Percentiles rank a stretch among this genome's conserved stretches.
These are phyloP conservation scores for Caenorhabditis sp. DNA, from an alignment of 2,888 invertebrate genomes.

Conservation along the genomic window DNA sequence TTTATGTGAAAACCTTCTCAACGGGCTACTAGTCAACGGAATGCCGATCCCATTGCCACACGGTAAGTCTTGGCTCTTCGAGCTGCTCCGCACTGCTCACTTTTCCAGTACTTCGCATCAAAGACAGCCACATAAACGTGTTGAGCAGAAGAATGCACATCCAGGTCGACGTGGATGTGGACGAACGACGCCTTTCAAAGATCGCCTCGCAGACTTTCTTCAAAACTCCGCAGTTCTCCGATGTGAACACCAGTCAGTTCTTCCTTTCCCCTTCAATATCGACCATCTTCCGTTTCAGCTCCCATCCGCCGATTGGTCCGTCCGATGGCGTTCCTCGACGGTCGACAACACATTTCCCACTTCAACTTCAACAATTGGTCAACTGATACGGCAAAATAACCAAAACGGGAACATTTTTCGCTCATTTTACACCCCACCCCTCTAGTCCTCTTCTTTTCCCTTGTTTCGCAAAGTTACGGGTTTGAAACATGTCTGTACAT, in stretches of 20 bases:
- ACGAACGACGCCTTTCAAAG: constrained; percentile 59
- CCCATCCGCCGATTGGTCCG: constrained; percentile 46
- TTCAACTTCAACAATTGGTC: constrained; percentile 57
- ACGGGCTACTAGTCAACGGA: constrained; percentile 64
- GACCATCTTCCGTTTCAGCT: constrained; percentile 14
- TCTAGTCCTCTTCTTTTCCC: constrained; percentile 7
- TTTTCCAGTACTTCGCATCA: constrained; percentile 68
- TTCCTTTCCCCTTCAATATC: not conserved
- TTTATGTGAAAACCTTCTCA: constrained; percentile 63
- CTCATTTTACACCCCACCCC: too few species aligned
- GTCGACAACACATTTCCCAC: constrained; percentile 33
- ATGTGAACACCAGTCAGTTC: constrained; percentile 26
- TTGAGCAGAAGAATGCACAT: constrained; percentile 63
- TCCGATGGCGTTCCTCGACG: constrained; percentile 29
- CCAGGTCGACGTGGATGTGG: constrained; percentile 64
- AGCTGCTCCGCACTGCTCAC: too few species aligned
- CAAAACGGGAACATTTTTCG: too few species aligned
- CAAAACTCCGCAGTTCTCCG: constrained; percentile 54
- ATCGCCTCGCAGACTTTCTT: constrained; percentile 64
- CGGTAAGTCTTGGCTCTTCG: too few species aligned
- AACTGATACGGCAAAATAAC: constrained; percentile 24
- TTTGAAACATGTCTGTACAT: constrained; percentile 2
- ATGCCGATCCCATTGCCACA: constrained; percentile 66
- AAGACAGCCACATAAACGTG: constrained; percentile 60
- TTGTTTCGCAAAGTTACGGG: constrained; percentile 7